Percentiles rank a stretch among this genome's conserved stretches.
Evolutionary conservation across 2,797 vertebrate species (phyloP).

Genomic region (Sebastes kiyomatsui): DNA sequence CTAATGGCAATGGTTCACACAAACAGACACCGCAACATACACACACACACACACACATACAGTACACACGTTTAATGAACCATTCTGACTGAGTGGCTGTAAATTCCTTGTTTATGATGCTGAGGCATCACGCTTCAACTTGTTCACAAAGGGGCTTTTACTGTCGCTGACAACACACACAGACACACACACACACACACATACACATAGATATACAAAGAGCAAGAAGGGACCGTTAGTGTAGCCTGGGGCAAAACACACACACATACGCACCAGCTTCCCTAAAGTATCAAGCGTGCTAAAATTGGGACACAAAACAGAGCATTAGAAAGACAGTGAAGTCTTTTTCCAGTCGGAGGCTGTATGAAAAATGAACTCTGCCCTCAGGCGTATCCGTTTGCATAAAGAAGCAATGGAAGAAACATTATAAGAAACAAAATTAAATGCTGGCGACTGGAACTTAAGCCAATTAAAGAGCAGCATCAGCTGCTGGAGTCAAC

Average conservation of each 20-base stretch:
- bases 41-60: neutral
- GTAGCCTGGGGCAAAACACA: conserved; percentile 56
- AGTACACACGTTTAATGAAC: conserved; percentile 59
- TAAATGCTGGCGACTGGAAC: neutral
- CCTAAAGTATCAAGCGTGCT: conserved; percentile 47
- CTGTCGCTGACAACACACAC: conserved; percentile 26
- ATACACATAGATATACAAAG: conserved; percentile 29
- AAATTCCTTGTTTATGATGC: conserved; percentile 73
- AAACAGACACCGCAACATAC: conserved; percentile 44
- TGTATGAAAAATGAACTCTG: conserved; percentile 41
- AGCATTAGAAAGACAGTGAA: conserved; percentile 48
- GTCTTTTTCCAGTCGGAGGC: conserved; percentile 35
- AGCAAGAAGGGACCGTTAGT: conserved; percentile 27
- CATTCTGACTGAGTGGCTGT: conserved; percentile 66
- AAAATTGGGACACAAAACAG: conserved; percentile 60
- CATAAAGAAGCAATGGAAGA: conserved; percentile 25
- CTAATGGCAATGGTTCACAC: conserved; percentile 55
- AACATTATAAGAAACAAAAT: conserved; percentile 24
- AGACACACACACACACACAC: neutral
- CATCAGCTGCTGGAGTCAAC: conserved; percentile 16
- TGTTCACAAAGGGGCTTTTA: conserved; percentile 66
- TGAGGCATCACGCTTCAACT: conserved; percentile 55
- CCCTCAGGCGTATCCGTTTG: conserved; percentile 44
- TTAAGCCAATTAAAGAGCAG: conserved; percentile 20
- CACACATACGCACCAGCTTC: conserved; percentile 19